Base-by-base conservation (phyloP, 1,140 invertebrate genomes). In the Arctopsyche grandis region DNA sequence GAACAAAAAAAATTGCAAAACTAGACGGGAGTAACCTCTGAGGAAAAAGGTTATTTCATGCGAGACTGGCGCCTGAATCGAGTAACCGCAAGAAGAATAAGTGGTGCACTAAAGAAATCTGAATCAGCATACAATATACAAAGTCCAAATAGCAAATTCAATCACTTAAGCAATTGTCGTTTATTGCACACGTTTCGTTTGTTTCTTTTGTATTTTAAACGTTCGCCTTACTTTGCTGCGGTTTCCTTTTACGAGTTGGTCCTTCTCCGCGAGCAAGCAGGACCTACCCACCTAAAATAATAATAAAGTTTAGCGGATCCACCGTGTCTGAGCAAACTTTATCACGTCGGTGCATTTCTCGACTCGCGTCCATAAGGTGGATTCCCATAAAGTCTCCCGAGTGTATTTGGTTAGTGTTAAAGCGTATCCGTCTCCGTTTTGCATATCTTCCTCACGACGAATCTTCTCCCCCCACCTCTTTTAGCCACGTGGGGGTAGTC, bases 401-500 rank as follows among this genome's bases (percentile, higher is more conserved):
- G 69, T 26, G 26, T 70, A 70, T 70, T 70, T 70, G 26, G 69
- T 70, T 70, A 70, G 26, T n/a, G 22, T 70, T 70, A 66, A 66
- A 14, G 19, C 63, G 29, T 38, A 38, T 38, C 29, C 29, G 29
- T 38, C 29, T 38, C 29, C 29, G 29, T 38, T 38, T 38, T 7
- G n/a, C n/a, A n/a, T n/a, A n/a, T n/a, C n/a, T n/a, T n/a, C n/a
- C n/a, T n/a, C n/a, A n/a, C n/a, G n/a, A n/a, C n/a, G 46, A 9
- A 48, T 9, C 9, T n/a, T 48, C 46, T 48, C 46, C 9, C 46
- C 46, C 46, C 46, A 9, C 46, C 46, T n/a, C 46, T 48, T n/a
- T n/a, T n/a, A 9, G 9, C 46, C 46, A 48, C n/a, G n/a, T n/a
- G n/a, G n/a, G n/a, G n/a, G n/a, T 10, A n/a, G 14, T 21, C 21